Base-by-base conservation (phyloP, 2,888 invertebrate species). In the Nomada goodeniana region DNA sequence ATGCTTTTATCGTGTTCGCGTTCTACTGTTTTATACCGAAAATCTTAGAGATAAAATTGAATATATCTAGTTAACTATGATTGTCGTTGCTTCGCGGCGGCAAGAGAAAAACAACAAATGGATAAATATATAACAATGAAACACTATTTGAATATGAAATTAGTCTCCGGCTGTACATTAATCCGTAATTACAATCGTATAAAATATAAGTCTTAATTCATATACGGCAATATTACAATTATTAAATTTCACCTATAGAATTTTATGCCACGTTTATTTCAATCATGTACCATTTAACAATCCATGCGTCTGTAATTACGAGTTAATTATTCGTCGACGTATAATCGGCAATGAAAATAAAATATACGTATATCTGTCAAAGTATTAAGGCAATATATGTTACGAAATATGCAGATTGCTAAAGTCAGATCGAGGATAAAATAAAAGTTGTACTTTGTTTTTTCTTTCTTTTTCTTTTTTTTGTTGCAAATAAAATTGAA, bases 401-500 rank as follows among this genome's bases (percentile, higher is more conserved):
- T 67, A 65, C 20, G 47, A 53, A 63, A 63, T 63, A 57, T 59
- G 61, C 18, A n/a, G 47, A 64, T 42, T 53, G 69, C 10, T 11
- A 60, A 44, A 78, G 59, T 50, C 57, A 44, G 78, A 20, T 63
- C 26, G 5, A 74, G 74, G 77, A 83, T 64, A 50, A 75, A 83
- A 70, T 53, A 74, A 74, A 55, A 74, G 71, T 60, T 65, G 53
- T 69, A 73, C 65, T 65, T 73, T 59, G 44, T 29, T 61, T 53
- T 59, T 65, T 47, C 26, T 18, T 72, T 61, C 36, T 36, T 36
- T 36, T 36, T 36, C 36, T 7, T 36, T 36, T 36, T 71, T 61
- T 80, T 76, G 59, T 83, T 75, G 74, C 57, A 77, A 80, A 82
- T 79, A 85, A 86, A 87, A 86, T 82, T 82, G 80, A 80, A 86